phyloP scores from a whole-genome alignment of 1,140 invertebrate genomes.

The Globodera ellingtonae region DNA sequence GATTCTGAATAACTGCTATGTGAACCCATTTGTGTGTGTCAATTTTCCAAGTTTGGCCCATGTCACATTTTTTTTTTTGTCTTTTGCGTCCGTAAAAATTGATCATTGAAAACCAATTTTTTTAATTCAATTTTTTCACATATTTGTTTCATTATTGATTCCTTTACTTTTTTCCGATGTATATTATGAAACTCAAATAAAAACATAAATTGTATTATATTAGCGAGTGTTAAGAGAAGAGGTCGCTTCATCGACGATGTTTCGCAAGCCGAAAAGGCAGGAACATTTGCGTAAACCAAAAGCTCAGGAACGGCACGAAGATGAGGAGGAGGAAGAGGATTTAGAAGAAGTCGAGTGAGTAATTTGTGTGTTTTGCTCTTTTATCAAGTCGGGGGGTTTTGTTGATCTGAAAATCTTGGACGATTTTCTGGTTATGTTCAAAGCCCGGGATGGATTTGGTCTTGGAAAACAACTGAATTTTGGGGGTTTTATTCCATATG shows the following conservation, averaged over 20 bases:
- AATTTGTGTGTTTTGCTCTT: too few relatives aligned
- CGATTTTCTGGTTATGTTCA: too few relatives aligned
- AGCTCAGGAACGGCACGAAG: background rate
- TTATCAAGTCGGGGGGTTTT: too few relatives aligned
- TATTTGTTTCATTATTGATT: background rate
- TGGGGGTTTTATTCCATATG: too few relatives aligned
- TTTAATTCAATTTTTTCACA: too few relatives aligned
- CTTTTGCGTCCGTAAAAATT: background rate
- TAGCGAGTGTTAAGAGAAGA: too few relatives aligned
- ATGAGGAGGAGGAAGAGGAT: background rate
- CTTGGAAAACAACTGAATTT: too few relatives aligned
- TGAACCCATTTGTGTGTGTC: too few relatives aligned
- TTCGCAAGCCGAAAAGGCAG: slow-evolving; percentile 15
- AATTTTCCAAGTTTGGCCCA: background rate
- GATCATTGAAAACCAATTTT: background rate
- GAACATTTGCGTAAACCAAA: background rate
- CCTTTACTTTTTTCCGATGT: background rate
- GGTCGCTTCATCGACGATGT: background rate
- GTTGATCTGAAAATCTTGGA: too few relatives aligned
- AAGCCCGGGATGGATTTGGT: too few relatives aligned
- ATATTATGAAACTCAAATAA: background rate
- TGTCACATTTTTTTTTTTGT: background rate
- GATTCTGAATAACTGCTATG: background rate
- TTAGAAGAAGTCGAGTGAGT: background rate
- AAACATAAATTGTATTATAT: background rate